Base-by-base conservation (phyloP, 2,888 invertebrate genomes). In the Allophyes oxyacanthae region DNA sequence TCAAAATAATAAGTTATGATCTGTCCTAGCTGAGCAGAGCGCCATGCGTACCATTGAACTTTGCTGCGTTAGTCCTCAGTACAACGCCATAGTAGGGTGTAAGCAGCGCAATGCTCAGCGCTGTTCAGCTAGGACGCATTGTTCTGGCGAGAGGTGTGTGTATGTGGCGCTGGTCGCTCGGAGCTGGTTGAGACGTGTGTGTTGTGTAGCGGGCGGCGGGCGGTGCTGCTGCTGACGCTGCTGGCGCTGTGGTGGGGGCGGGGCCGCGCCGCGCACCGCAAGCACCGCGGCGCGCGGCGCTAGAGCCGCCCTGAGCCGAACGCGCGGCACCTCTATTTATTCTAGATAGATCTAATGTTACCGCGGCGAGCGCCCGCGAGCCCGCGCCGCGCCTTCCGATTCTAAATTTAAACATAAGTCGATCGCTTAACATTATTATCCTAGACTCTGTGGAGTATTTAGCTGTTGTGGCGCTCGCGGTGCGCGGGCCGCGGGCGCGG, bases 251-350 rank as follows among this genome's bases (percentile, higher is more conserved):
- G 84, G 70, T 81, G 85, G 79, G 84, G 86, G 68, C 85, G 85
- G 81, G 88, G 84, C 72, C 82, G 85, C 84, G 89, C 87, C 82
- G 72, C 88, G 82, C 94, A 94, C 87, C 93, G 94, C 91, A 94
- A 94, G 90, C 94, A 94, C 84, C 94, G 94, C 90, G 94, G 94
- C 90, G 94, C 92, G 87, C 92, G 94, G 92, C 92, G 87, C 88
- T 92, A 91, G 92, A 94, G 85, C 94, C 94, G 82, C 94, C 93
- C 88, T 93, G 93, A 93, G 84, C 86, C 58, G 57, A 59, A 51
- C 72, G 64, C 73, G 58, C 79, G 65, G 38, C 45, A 40, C 46
- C 64, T 62, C 41, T 90, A 91, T 91, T 91, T 90, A 91, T 91
- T 91, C 87, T 93, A 93, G 93, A 93, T 93, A 93, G 93, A 90